These are phyloP conservation scores for Tonatia bakeri DNA, from an alignment of 2,113 vertebrate genomes.

Conservation along the genomic window DNA sequence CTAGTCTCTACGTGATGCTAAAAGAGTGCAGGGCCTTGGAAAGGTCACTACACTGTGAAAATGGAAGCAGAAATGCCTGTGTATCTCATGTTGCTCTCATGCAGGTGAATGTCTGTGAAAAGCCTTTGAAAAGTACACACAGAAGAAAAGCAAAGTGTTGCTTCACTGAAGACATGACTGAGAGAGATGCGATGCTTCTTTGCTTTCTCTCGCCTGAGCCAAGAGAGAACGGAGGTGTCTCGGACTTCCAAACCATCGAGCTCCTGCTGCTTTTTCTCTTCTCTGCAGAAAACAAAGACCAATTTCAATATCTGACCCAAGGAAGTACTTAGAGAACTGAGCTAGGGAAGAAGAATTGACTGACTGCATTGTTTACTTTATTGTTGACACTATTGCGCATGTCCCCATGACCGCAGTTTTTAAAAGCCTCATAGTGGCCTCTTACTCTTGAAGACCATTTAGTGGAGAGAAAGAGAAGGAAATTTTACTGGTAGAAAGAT, in stretches of 20 bases:
- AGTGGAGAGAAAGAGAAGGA: background rate
- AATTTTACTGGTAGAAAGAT: background rate
- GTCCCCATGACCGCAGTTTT: background rate
- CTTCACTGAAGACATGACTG: background rate
- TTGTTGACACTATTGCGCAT: too few species aligned
- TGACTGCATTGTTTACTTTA: background rate
- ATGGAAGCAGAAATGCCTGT: background rate
- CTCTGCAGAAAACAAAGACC: background rate
- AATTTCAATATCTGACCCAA: slow-evolving; percentile 13
- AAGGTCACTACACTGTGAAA: background rate
- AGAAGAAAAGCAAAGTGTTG: background rate
- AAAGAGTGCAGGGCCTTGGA: background rate
- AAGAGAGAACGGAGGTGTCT: background rate
- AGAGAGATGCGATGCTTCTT: background rate
- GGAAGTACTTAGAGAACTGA: slow-evolving; percentile 1
- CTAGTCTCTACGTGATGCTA: background rate
- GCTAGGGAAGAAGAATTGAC: background rate
- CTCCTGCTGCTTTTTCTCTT: background rate
- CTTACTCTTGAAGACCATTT: background rate
- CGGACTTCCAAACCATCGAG: background rate
- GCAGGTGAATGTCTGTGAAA: background rate
- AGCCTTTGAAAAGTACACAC: background rate
- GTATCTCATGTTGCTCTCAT: background rate
- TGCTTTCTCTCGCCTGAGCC: background rate
- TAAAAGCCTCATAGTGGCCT: background rate